Evolutionary conservation across 2,797 vertebrate species (phyloP), one percentile per base, ranked within the genome.

Genomic region (Spea hammondii): DNA sequence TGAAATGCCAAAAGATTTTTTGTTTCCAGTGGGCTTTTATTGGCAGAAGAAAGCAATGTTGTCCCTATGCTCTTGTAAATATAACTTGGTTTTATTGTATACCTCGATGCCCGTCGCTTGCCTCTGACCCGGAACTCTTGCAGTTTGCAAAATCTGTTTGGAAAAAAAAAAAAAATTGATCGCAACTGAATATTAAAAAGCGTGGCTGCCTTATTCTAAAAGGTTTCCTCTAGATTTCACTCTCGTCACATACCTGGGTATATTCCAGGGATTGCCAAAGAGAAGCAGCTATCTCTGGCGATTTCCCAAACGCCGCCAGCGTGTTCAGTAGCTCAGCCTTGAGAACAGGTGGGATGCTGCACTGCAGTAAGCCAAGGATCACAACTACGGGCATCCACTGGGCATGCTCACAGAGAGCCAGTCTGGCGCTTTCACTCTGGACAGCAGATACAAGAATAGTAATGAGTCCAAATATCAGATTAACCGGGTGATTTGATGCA

Each of bases 191-290:
- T 62, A 10, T 62, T 9, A 13, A 62, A 65, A 32, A 44, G 8
- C 32, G 32, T 32, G 32, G 32, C 32, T 32, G 32, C 32, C 32
- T 32, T 32, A 32, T 32, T 32, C 17, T 17, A 1, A 17, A 17
- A 17, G 17, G 17, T 17, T 17, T 17, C 32, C 32, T 32, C 32
- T 32, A 32, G 32, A 32, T 32, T 32, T 32, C 4, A n/a, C 6
- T 7, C 45, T 47, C 13, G 6, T 55, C 3, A 13, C 0, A 55
- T 90, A 98, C 98, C 96, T 99, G 98, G 3, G 97, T 96, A 76
- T 98, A 99, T 82, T 99, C 98, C 89, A 99, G 85, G 0, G 97
- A 99, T 76, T 98, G 98, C 98, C 98, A 99, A 62, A 99, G 95
- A 0, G 97, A 97, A 81, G 98, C 94, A 45, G 97, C 97, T 12